A percentile compares a stretch with the other conserved stretches of the same genome.
These are phyloP conservation scores for Drosophila orosa DNA, from an alignment of 1,140 invertebrate species.

Conservation along the genomic window DNA sequence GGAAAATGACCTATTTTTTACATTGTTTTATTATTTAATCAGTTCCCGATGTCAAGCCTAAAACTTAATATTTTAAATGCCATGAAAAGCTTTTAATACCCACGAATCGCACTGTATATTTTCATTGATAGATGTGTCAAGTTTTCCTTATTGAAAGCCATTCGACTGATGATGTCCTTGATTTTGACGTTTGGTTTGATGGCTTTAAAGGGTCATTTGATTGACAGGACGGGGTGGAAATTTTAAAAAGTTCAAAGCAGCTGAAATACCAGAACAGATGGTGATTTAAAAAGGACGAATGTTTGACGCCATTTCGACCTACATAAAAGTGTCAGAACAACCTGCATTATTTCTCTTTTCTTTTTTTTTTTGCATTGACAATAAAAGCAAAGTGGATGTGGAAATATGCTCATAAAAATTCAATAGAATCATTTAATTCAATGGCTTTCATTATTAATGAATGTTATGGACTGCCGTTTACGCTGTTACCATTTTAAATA, in stretches of 20 bases:
- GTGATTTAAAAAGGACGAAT: neutral
- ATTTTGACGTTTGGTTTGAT: conserved; percentile 23
- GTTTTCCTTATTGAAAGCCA: conserved; percentile 9
- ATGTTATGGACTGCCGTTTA: neutral
- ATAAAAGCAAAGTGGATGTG: neutral
- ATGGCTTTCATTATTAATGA: conserved; percentile 17
- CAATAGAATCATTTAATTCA: conserved; percentile 25
- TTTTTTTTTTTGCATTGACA: conserved; percentile 1
- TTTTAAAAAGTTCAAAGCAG: neutral
- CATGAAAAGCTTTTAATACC: neutral
- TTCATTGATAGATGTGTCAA: conserved; percentile 8
- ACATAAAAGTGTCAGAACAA: neutral
- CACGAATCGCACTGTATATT: conserved; percentile 7
- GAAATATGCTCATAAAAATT: conserved; percentile 19
- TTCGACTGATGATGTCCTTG: conserved; percentile 10
- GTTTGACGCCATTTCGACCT: neutral
- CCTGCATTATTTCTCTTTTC: neutral
- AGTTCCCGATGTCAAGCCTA: too few relatives aligned
- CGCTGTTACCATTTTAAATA: conserved; percentile 2
- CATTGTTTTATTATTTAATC: neutral
- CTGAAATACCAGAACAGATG: neutral
- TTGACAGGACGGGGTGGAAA: neutral
- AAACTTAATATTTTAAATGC: neutral
- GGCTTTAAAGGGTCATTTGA: conserved; percentile 26
- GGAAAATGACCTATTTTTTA: neutral